Conservation (phyloP, 2,888 invertebrate genomes). For the Cybosia mesomella region DNA sequence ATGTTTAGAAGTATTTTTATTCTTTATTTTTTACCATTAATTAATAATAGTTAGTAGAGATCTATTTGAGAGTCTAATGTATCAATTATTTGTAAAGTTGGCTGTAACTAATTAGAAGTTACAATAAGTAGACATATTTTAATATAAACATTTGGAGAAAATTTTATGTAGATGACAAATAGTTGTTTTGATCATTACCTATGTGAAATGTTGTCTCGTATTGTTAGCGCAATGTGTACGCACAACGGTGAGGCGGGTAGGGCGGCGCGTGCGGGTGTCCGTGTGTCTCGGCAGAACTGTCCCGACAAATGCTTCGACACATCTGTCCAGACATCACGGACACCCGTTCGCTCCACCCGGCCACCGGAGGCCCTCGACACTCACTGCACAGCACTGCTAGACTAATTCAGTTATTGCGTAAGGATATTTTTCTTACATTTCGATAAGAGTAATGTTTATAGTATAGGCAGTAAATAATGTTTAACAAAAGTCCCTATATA, state of each 20-base stretch:
- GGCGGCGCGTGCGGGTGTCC: constrained; percentile 45
- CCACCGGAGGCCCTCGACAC: constrained; percentile 69
- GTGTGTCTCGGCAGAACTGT: neutral
- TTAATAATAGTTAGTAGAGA: constrained; percentile 86
- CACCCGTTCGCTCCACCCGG: constrained; percentile 37
- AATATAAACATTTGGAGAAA: constrained; percentile 87
- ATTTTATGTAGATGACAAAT: constrained; percentile 86
- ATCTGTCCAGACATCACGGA: constrained; percentile 13
- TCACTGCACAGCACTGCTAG: constrained; percentile 86
- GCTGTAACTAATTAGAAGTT: constrained; percentile 87
- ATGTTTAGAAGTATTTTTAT: constrained; percentile 87
- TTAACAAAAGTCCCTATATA: constrained; percentile 87
- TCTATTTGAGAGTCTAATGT: constrained; percentile 88
- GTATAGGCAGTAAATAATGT: constrained; percentile 85
- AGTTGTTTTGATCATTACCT: constrained; percentile 83
- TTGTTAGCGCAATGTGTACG: constrained; percentile 84
- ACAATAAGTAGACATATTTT: constrained; percentile 87
- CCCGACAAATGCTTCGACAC: neutral
- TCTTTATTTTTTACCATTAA: constrained; percentile 87
- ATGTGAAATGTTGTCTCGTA: constrained; percentile 85
- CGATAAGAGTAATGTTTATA: constrained; percentile 84
- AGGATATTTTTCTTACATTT: constrained; percentile 86
- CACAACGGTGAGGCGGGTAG: constrained; percentile 75
- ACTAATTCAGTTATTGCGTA: constrained; percentile 85
- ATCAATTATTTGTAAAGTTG: constrained; percentile 88